Conservation (phyloP, 2,888 invertebrate genomes). For the Phasia obesa region DNA sequence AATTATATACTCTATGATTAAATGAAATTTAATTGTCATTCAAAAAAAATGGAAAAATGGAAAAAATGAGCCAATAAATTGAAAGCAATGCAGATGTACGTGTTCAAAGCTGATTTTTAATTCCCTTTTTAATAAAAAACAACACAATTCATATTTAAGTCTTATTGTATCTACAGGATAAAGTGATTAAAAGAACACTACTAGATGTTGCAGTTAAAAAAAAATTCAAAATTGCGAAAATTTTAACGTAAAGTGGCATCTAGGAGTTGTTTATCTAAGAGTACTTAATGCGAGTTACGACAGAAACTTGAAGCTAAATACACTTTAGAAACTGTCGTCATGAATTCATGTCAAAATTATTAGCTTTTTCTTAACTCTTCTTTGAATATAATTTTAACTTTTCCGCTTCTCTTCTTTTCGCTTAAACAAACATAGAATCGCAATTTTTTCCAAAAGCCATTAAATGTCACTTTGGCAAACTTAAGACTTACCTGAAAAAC, state of each 20-base stretch:
- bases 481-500: constrained; percentile 63
- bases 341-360: constrained; percentile 26
- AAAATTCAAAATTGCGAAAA: neutral
- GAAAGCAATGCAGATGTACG: too few species aligned
- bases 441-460: constrained; percentile 79
- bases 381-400: constrained; percentile 10
- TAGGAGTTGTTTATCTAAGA: neutral
- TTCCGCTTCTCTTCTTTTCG: neutral
- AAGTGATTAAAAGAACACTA: too few species aligned
- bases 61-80: too few species aligned
- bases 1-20: too few species aligned
- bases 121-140: too few species aligned
- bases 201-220: too few species aligned
- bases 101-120: too few species aligned
- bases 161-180: too few species aligned
- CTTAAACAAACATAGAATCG: constrained; percentile 40
- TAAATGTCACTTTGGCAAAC: constrained; percentile 80
- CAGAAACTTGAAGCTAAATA: constrained; percentile 23
- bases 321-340: constrained; percentile 32
- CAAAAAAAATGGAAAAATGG: too few species aligned
- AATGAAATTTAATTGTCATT: too few species aligned
- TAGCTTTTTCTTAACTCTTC: too few species aligned
- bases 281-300: neutral
- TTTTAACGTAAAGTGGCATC: neutral
- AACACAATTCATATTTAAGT: too few species aligned